Conservation (phyloP, 64 coral and sea anemone genomes). For the Pocillopora damicornis region DNA sequence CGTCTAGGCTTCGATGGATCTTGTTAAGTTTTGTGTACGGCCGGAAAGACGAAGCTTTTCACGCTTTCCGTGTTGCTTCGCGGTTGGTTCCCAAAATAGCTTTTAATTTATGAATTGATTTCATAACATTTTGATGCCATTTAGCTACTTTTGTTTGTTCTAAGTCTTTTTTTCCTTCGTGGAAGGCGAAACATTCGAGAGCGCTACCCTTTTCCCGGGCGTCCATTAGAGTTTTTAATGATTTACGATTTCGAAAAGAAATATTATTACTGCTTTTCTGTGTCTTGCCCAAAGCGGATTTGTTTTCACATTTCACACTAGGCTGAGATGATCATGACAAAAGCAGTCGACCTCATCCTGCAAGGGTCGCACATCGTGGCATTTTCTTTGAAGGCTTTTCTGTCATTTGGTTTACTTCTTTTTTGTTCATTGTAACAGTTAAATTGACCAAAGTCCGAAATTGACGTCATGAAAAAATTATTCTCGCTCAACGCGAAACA, state of each 20-base stretch:
- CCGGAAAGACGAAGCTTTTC: background rate
- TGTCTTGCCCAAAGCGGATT: background rate
- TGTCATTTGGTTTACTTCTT: background rate
- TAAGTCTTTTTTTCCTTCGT: background rate
- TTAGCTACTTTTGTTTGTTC: slow-evolving; percentile 17
- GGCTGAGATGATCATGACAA: slow-evolving; percentile 11
- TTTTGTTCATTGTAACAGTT: background rate
- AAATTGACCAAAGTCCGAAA: slow-evolving; percentile 21
- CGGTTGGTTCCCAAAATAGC: slow-evolving; percentile 29
- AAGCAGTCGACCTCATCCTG: slow-evolving; percentile 15
- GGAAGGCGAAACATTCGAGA: background rate
- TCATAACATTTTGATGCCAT: slow-evolving; percentile 38
- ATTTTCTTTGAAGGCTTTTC: background rate
- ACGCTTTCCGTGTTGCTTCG: slow-evolving; percentile 8
- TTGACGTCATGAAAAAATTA: slow-evolving; percentile 12
- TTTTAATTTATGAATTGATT: slow-evolving; percentile 47
- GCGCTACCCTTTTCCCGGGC: background rate
- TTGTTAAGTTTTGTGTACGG: background rate
- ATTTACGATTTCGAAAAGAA: background rate
- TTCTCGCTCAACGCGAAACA: background rate
- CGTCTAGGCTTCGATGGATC: background rate
- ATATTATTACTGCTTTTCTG: background rate
- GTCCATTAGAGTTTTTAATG: background rate
- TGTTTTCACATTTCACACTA: slow-evolving; percentile 17
- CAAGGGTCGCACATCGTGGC: slow-evolving; percentile 11